Evolutionary conservation across 1,140 invertebrate species (phyloP).

Genomic region (Drosophila ohnishii): DNA sequence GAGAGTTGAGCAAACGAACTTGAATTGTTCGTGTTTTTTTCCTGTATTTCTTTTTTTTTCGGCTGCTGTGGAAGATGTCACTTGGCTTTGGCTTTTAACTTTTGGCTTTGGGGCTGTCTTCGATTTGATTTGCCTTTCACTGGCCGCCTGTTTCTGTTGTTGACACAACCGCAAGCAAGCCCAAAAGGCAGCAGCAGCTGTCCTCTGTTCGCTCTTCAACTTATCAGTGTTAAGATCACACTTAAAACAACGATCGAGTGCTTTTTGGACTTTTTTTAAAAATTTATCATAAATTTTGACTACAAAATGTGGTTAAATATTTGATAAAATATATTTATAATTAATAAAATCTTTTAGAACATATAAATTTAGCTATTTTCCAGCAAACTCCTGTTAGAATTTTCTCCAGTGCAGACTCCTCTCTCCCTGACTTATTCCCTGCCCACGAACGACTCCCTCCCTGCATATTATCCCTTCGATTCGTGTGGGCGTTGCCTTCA

Average conservation of each 20-base stretch:
- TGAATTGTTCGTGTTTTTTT: slow-evolving; percentile 26
- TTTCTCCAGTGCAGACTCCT: slow-evolving; percentile 6
- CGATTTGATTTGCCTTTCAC: slow-evolving; percentile 56
- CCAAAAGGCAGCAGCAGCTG: slow-evolving; percentile 4
- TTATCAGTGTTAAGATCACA: slow-evolving; percentile 42
- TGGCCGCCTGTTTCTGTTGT: slow-evolving; percentile 13
- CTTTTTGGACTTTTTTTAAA: not conserved
- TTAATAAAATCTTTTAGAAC: not conserved
- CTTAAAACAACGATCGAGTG: slow-evolving; percentile 6
- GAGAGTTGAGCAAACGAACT: slow-evolving; percentile 48
- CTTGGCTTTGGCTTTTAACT: slow-evolving; percentile 24
- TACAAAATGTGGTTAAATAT: not conserved
- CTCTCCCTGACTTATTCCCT: slow-evolving; percentile 1
- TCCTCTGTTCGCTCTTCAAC: slow-evolving; percentile 7
- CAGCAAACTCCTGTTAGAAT: no score
- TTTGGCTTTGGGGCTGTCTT: slow-evolving; percentile 7
- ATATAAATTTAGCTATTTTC: not conserved
- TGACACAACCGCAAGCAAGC: slow-evolving; percentile 17
- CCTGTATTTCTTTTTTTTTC: not conserved
- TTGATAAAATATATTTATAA: not conserved
- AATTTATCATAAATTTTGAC: no score
- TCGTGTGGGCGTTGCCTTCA: slow-evolving; percentile 66
- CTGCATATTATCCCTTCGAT: slow-evolving; percentile 27
- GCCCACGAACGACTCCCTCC: slow-evolving; percentile 12
- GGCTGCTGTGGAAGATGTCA: slow-evolving; percentile 26